Conservation (phyloP, 2,797 vertebrate species). For the Sebastes umbrosus region DNA sequence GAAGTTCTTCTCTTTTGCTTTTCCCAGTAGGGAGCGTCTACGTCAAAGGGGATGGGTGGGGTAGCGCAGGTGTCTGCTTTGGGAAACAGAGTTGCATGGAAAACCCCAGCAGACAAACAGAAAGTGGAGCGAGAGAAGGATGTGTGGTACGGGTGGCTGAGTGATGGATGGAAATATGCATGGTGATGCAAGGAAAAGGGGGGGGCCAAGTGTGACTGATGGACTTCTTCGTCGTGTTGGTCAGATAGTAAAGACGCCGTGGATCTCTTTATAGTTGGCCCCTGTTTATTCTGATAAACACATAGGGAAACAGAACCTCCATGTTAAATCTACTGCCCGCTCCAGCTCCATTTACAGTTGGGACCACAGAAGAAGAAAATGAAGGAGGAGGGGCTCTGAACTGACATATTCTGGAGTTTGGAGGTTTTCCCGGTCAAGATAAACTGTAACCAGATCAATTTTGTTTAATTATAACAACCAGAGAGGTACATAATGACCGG, state of each 20-base stretch:
- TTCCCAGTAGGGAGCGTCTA: constrained; percentile 9
- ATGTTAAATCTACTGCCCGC: too few species aligned
- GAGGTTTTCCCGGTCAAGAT: too few species aligned
- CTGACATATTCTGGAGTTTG: too few species aligned
- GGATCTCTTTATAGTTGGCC: too few species aligned
- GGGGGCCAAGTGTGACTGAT: neutral
- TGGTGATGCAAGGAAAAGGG: constrained; percentile 1
- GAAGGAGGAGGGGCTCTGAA: too few species aligned
- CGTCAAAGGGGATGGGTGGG: constrained; percentile 32
- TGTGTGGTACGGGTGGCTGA: constrained; percentile 7
- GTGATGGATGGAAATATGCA: constrained; percentile 40
- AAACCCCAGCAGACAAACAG: constrained; percentile 53
- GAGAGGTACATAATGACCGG: neutral
- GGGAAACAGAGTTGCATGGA: constrained; percentile 32
- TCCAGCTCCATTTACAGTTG: too few species aligned
- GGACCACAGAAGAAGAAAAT: neutral
- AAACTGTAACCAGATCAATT: too few species aligned
- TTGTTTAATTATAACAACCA: neutral
- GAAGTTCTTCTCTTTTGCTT: constrained; percentile 10
- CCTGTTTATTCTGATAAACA: too few species aligned
- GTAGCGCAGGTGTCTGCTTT: constrained; percentile 45
- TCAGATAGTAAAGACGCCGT: too few species aligned
- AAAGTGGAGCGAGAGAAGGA: constrained; percentile 5
- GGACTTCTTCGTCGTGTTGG: too few species aligned
- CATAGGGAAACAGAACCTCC: too few species aligned